Conservation (phyloP, 92 coral and sea anemone genomes). For the Isaurus tuberculatus region DNA sequence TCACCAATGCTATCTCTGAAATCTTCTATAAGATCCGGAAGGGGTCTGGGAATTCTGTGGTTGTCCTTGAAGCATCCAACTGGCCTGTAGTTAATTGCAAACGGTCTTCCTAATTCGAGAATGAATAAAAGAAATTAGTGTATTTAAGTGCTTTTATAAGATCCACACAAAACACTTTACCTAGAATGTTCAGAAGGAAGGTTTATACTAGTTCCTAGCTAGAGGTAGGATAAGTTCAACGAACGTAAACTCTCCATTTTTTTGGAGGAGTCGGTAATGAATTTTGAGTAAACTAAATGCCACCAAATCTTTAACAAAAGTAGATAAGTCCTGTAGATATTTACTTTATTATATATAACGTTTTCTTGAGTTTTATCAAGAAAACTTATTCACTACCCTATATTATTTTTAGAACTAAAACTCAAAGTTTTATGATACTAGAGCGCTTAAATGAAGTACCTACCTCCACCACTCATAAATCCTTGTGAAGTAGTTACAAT, state of each 20-base stretch:
- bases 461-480: slow-evolving; percentile 34
- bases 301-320: too few relatives aligned
- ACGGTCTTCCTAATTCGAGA: neutral
- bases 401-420: too few relatives aligned
- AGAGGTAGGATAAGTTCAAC: too few relatives aligned
- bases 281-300: too few relatives aligned
- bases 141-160: too few relatives aligned
- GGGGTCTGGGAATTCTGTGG: slow-evolving; percentile 82
- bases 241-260: neutral
- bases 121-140: neutral
- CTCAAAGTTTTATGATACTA: too few relatives aligned
- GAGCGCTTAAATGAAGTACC: neutral
- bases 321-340: neutral
- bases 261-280: neutral
- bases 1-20: slow-evolving; percentile 59
- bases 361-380: too few relatives aligned
- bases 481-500: slow-evolving; percentile 13
- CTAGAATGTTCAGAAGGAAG: too few relatives aligned
- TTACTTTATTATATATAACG: too few relatives aligned
- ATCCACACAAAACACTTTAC: too few relatives aligned
- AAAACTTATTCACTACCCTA: neutral
- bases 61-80: slow-evolving; percentile 93
- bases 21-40: slow-evolving; percentile 84
- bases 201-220: too few relatives aligned
- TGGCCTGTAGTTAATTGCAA: neutral